Evolutionary conservation across 2,797 vertebrate genomes (phyloP), one percentile per base, ranked within the genome.

Genomic region (Chiroxiphia lanceolata): DNA sequence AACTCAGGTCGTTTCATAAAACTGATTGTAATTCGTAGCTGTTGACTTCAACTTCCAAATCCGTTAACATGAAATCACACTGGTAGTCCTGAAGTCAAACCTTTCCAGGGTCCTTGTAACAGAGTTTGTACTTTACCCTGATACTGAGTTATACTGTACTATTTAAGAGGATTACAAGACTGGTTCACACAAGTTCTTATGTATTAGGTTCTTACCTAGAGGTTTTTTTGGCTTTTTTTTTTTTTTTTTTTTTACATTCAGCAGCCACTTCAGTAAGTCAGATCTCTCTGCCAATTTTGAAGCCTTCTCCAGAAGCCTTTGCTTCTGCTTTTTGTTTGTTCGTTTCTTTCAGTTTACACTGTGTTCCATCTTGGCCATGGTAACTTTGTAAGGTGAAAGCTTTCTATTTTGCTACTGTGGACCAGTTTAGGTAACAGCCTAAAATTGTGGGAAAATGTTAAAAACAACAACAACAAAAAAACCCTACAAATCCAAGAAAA

Each of bases 11-110:
- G 15, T 64, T 93, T 87, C 74, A 92, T 67, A 89, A 89, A 90
- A 83, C 84, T 92, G 79, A 90, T 93, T 89, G 15, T 45, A 57
- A 36, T 89, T 89, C 68, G 33, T 36, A 80, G 21, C 27, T 77
- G 87, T 72, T 87, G 67, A 84, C n/a, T 80, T 80, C 3, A 7
- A 17, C 64, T 90, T 93, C 47, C 17, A 77, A 84, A 89, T 34
- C 22, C 26, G 76, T 92, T 89, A 87, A 61, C 54, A 87, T 47
- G 87, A 90, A 50, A 89, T 40, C 74, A 70, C 68, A 33, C 45
- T 69, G 5, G 17, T 79, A 68, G 70, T 92, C 63, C 23, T 70
- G 72, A 90, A 84, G 70, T 77, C 40, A 93, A 84, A 67, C 2
- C 9, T 64, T 94, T 51, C 48, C 40, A 45, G 3, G 72, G 40